phyloP scores from a whole-genome alignment of 2,113 vertebrate genomes.

The Stigmatopora nigra region DNA sequence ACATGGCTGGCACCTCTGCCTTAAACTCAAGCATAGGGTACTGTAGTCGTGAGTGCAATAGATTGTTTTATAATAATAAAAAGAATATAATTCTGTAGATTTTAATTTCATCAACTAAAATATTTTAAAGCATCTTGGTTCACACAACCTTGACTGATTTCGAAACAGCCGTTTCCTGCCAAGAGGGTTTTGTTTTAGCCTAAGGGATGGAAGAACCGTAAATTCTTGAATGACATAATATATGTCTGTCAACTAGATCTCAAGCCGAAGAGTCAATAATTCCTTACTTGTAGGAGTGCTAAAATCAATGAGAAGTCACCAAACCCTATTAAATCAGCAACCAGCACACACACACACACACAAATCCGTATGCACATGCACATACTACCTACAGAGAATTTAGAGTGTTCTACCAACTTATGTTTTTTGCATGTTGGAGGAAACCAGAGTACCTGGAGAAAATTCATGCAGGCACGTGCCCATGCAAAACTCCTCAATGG shows the following conservation, averaged over 20 bases:
- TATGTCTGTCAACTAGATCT: slow-evolving; percentile 32
- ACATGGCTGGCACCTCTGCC: no score
- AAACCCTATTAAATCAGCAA: slow-evolving; percentile 33
- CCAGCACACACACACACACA: slow-evolving; percentile 20
- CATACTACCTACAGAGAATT: no score
- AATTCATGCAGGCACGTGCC: no score
- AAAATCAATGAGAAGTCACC: slow-evolving; percentile 25
- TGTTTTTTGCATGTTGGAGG: no score
- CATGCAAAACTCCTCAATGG: no score
- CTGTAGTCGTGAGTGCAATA: not conserved
- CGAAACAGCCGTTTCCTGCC: not conserved
- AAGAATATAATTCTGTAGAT: not conserved
- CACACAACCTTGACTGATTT: not conserved
- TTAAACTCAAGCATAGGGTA: not conserved
- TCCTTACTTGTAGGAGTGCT: slow-evolving; percentile 27
- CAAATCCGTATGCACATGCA: not conserved
- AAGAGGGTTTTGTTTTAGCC: slow-evolving; percentile 1
- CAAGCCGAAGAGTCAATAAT: slow-evolving; percentile 36
- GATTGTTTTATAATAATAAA: not conserved
- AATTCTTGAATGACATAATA: slow-evolving; percentile 30
- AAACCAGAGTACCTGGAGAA: no score
- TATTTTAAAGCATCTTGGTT: not conserved
- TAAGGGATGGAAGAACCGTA: not conserved
- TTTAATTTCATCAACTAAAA: not conserved
- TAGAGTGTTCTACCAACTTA: no score